These are phyloP conservation scores for Orthosia gothica DNA, from an alignment of 2,888 invertebrate genomes.

Conservation along the genomic window DNA sequence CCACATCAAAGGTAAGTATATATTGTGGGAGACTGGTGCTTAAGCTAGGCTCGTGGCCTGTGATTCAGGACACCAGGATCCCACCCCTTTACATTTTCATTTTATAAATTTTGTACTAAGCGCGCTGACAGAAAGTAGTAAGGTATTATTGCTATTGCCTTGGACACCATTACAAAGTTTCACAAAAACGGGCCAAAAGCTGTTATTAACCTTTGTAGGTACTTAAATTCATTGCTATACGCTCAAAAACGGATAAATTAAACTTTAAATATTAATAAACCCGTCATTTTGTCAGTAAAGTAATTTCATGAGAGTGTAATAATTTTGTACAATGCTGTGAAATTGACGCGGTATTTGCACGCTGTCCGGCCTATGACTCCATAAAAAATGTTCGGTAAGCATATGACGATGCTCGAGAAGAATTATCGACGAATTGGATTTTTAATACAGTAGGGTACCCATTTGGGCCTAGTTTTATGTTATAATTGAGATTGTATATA, in stretches of 20 bases:
- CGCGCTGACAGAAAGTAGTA: too few species aligned
- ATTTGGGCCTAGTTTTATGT: too few species aligned
- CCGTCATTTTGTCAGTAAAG: conserved; percentile 14
- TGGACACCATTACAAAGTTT: background rate
- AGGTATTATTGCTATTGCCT: too few species aligned
- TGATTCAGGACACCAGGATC: too few species aligned
- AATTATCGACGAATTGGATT: background rate
- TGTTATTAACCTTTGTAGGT: background rate
- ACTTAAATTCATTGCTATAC: background rate
- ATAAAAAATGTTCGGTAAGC: conserved; percentile 27
- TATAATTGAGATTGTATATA: too few species aligned
- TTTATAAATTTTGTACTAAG: too few species aligned
- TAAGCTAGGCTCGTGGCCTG: too few species aligned
- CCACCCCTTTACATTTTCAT: too few species aligned
- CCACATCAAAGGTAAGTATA: too few species aligned
- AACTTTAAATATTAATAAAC: conserved; percentile 34
- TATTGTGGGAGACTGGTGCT: too few species aligned
- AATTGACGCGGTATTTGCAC: conserved; percentile 10
- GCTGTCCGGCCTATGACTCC: conserved; percentile 6
- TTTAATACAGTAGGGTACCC: too few species aligned
- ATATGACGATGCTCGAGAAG: conserved; percentile 7
- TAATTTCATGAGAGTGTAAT: conserved; percentile 23
- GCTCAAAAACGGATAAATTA: conserved; percentile 7
- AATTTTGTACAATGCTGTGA: conserved; percentile 4
- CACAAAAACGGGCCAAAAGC: background rate